These are phyloP conservation scores for Amorpha juglandis DNA, from an alignment of 2,888 invertebrate genomes.

Conservation along the genomic window DNA sequence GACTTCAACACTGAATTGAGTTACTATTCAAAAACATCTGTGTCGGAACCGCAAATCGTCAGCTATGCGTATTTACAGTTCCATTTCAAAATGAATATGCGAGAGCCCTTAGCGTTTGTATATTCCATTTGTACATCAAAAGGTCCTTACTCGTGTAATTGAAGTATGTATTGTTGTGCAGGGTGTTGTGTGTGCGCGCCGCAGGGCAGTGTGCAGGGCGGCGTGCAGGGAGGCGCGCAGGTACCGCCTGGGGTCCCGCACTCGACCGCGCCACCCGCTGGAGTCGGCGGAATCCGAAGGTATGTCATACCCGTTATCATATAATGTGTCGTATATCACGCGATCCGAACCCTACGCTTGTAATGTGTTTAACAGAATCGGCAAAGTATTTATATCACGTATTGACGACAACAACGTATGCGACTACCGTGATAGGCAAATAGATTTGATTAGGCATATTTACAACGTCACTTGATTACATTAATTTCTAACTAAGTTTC, in stretches of 20 bases:
- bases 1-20: too few relatives aligned
- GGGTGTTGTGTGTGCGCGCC: constrained; percentile 84
- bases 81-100: neutral
- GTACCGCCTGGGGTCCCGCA: constrained; percentile 79
- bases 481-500: too few relatives aligned
- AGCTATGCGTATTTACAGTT: neutral
- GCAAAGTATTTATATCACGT: neutral
- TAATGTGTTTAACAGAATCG: neutral
- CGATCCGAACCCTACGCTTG: constrained; percentile 11
- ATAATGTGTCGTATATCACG: constrained; percentile 24
- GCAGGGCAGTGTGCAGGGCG: constrained; percentile 84
- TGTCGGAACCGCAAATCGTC: too few relatives aligned
- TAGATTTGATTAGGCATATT: too few relatives aligned
- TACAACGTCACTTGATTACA: too few relatives aligned
- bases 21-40: too few relatives aligned
- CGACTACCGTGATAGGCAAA: neutral
- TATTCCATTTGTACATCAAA: neutral
- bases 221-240: constrained; percentile 80
- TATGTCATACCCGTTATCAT: constrained; percentile 45
- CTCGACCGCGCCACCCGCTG: constrained; percentile 80
- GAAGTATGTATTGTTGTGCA: constrained; percentile 45
- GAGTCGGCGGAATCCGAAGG: constrained; percentile 86
- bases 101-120: constrained; percentile 9
- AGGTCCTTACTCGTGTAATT: constrained; percentile 18
- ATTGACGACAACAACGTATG: constrained; percentile 19